A percentile compares a stretch with the other conserved stretches of the same genome.
These are phyloP conservation scores for Nematostella vectensis DNA, from an alignment of 92 coral and sea anemone genomes.

Conservation along the genomic window DNA sequence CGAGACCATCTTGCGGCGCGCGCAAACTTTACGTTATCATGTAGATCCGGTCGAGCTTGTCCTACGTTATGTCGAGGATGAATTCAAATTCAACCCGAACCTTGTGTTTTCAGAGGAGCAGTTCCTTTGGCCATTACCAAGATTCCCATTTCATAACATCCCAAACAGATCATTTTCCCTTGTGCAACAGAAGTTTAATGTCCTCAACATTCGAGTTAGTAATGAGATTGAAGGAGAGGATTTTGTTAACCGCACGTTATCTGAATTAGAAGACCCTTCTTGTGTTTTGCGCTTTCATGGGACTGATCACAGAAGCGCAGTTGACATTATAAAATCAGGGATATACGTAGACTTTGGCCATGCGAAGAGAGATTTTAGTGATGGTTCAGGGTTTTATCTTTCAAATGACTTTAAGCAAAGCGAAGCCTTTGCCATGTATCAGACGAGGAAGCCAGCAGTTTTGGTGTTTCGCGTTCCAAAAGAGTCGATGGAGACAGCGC, in stretches of 20 bases:
- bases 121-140: no score
- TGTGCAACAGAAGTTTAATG: no score
- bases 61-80: background rate
- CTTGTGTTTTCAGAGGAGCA: no score
- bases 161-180: no score
- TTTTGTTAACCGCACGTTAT: no score
- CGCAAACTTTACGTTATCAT: background rate
- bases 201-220: no score
- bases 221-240: no score
- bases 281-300: conserved; percentile 8
- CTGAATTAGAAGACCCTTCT: no score
- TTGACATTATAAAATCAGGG: conserved; percentile 5
- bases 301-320: conserved; percentile 8
- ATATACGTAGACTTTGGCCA: background rate
- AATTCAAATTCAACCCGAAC: background rate
- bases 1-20: background rate
- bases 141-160: no score
- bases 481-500: background rate
- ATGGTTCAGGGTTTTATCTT: conserved; percentile 15
- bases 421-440: background rate
- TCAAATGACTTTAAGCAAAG: background rate
- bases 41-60: background rate
- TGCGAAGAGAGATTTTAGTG: conserved; percentile 5
- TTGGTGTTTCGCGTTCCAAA: background rate
- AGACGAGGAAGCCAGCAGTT: background rate